These are phyloP conservation scores for Copidosoma aretas DNA, from an alignment of 2,888 invertebrate genomes.

Conservation along the genomic window DNA sequence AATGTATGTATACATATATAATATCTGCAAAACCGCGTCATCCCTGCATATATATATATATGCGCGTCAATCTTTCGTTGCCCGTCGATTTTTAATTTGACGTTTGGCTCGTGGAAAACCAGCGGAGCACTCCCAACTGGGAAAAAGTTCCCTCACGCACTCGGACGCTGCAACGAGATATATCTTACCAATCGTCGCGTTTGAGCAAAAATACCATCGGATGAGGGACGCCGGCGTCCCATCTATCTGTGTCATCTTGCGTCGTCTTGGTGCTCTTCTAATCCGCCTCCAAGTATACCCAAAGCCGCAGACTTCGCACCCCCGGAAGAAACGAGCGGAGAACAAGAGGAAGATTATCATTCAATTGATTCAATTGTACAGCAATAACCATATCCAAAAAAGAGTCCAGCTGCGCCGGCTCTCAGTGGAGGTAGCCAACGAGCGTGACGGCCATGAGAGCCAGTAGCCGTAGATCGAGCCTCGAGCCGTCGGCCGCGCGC, in stretches of 20 bases:
- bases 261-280: too few species aligned
- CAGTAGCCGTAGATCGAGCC: slow-evolving; percentile 44
- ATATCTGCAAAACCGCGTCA: too few species aligned
- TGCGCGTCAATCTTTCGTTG: slow-evolving; percentile 36
- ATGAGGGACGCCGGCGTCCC: slow-evolving; percentile 41
- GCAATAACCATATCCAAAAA: too few species aligned
- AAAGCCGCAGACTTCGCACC: too few species aligned
- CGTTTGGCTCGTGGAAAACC: slow-evolving; percentile 16
- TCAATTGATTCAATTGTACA: too few species aligned
- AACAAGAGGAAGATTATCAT: too few species aligned
- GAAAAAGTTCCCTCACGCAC: background rate
- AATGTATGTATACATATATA: too few species aligned
- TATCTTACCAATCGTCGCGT: background rate
- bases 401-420: too few species aligned
- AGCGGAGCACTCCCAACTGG: slow-evolving; percentile 24
- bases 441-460: background rate
- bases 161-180: slow-evolving; percentile 4
- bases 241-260: too few species aligned
- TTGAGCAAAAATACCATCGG: background rate
- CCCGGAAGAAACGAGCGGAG: too few species aligned
- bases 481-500: slow-evolving; percentile 43
- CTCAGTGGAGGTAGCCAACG: background rate
- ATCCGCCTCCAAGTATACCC: too few species aligned
- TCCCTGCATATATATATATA: slow-evolving; percentile 9
- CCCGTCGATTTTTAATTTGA: background rate